A percentile compares a stretch with the other conserved stretches of the same genome.
These are phyloP conservation scores for Prunella himalayana DNA, from an alignment of 2,113 vertebrate species.

Conservation along the genomic window DNA sequence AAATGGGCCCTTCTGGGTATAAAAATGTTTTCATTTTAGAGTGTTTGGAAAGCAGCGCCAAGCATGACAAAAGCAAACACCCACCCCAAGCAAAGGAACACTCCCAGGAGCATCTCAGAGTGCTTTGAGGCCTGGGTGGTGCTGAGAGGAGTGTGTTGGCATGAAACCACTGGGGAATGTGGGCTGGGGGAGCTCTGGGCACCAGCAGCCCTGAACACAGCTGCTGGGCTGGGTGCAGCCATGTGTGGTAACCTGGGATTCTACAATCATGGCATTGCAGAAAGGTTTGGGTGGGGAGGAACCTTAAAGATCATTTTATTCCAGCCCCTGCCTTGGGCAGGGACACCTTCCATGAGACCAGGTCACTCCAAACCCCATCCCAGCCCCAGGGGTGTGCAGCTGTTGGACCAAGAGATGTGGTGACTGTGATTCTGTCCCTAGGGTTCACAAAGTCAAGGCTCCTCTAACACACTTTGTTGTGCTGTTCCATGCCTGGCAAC, in stretches of 20 bases:
- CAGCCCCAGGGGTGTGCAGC: neutral
- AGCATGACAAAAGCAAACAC: slow-evolving; percentile 14
- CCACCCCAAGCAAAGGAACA: neutral
- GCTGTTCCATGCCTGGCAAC: neutral
- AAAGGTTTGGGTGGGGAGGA: neutral
- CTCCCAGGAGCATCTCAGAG: neutral
- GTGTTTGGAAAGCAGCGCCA: neutral
- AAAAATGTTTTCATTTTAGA: neutral
- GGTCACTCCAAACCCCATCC: neutral
- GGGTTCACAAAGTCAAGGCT: neutral
- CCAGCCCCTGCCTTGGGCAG: neutral
- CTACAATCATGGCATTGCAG: accelerated
- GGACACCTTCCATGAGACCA: neutral
- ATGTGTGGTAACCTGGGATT: neutral
- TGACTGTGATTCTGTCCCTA: accelerated
- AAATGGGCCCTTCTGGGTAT: neutral
- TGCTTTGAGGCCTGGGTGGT: accelerated
- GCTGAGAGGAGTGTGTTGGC: neutral
- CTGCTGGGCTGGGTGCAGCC: neutral
- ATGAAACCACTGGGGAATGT: accelerated
- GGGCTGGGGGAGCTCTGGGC: neutral
- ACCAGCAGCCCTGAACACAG: accelerated
- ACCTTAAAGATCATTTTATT: too few species aligned
- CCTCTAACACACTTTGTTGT: accelerated
- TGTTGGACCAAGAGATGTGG: neutral